Conservation (phyloP, 2,113 vertebrate genomes). For the Tauraco erythrolophus region DNA sequence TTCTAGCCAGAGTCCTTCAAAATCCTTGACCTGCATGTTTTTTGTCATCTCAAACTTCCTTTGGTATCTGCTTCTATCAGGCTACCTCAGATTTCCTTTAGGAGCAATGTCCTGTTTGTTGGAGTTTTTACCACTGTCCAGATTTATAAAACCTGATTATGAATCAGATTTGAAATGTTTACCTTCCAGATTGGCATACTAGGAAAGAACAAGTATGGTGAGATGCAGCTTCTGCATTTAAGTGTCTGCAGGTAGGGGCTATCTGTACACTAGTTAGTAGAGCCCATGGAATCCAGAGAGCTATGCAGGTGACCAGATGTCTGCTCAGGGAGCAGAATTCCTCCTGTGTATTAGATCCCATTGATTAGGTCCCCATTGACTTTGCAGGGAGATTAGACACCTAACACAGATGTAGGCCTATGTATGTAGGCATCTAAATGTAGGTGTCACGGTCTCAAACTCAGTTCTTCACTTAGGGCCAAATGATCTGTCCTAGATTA, state of each 20-base stretch:
- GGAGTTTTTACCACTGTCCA: not conserved
- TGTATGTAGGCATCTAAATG: not conserved
- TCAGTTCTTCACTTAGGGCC: not conserved
- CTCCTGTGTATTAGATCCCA: not conserved
- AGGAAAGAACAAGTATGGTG: not conserved
- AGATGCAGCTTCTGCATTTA: not conserved
- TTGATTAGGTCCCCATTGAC: not conserved
- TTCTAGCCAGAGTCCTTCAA: not conserved
- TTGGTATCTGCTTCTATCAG: not conserved
- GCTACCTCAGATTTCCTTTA: not conserved
- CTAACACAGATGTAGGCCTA: not conserved
- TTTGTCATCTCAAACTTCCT: not conserved
- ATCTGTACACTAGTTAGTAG: not conserved
- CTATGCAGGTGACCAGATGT: not conserved
- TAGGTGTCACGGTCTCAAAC: not conserved
- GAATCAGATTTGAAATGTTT: not conserved
- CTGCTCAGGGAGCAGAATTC: not conserved
- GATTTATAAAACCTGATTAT: not conserved
- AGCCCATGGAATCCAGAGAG: not conserved
- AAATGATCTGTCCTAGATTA: not conserved
- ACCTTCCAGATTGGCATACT: not conserved
- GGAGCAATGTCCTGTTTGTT: not conserved
- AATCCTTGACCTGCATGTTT: not conserved
- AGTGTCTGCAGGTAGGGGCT: not conserved
- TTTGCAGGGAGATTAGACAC: not conserved